Conservation (phyloP, 2,888 invertebrate genomes). For the Tyria jacobaeae region DNA sequence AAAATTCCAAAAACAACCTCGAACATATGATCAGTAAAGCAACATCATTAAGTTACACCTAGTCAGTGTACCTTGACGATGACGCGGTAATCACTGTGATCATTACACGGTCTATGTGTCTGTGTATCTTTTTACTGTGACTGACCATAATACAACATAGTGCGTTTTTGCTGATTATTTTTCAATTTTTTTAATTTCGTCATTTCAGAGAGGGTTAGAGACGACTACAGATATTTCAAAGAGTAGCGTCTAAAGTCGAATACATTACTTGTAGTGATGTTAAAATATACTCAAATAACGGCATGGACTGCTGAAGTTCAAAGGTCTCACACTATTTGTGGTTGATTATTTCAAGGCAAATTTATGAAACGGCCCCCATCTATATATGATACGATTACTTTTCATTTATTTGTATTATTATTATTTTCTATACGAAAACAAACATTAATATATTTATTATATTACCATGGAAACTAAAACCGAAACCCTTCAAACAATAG, state of each 20-base stretch:
- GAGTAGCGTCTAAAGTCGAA: too few species aligned
- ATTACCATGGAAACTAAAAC: constrained; percentile 15
- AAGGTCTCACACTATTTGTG: too few species aligned
- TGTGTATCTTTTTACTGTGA: constrained; percentile 39
- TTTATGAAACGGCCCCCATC: too few species aligned
- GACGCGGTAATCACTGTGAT: constrained; percentile 35
- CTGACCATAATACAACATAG: constrained; percentile 34
- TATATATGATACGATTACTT: too few species aligned
- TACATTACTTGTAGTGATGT: too few species aligned
- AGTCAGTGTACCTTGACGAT: constrained; percentile 34
- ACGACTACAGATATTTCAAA: too few species aligned
- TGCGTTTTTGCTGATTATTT: constrained; percentile 14
- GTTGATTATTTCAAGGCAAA: too few species aligned
- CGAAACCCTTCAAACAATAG: constrained; percentile 1
- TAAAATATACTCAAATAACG: too few species aligned
- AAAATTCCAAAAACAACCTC: neutral
- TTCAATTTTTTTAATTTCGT: neutral
- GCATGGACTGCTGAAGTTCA: too few species aligned
- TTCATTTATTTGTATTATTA: too few species aligned
- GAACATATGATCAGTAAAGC: constrained; percentile 14
- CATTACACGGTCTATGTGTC: constrained; percentile 45
- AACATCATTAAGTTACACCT: constrained; percentile 25
- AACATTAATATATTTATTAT: neutral
- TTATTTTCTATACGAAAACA: neutral
- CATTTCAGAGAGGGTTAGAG: too few species aligned